phyloP scores from a whole-genome alignment of 2,797 vertebrate species.

The Meriones psammophilus region DNA sequence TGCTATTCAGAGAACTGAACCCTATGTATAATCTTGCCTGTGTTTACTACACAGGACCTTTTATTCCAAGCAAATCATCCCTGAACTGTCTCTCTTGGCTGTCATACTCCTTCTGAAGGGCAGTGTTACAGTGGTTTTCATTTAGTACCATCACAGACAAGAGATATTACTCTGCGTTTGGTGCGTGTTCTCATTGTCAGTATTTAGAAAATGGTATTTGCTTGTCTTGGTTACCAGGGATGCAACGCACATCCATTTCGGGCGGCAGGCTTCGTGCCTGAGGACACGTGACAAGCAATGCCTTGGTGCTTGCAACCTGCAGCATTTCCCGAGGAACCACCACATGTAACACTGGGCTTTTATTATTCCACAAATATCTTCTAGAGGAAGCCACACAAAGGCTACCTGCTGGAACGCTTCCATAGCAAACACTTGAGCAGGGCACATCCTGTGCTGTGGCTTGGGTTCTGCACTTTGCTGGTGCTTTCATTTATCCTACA shows the following conservation, averaged over 20 bases:
- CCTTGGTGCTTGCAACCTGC: not conserved
- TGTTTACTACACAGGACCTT: not conserved
- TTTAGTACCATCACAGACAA: constrained; percentile 79
- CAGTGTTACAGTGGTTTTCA: constrained; percentile 65
- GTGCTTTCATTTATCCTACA: not conserved
- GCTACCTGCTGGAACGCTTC: not conserved
- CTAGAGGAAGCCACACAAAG: not conserved
- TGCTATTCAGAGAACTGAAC: not conserved
- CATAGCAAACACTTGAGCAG: not conserved
- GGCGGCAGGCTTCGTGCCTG: not conserved
- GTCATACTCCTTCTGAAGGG: constrained; percentile 75
- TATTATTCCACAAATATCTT: not conserved
- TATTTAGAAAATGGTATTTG: constrained; percentile 85
- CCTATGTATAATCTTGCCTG: not conserved
- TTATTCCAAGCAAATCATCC: not conserved
- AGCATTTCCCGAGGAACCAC: not conserved
- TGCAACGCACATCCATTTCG: not conserved
- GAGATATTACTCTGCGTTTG: constrained; percentile 37
- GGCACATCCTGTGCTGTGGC: not conserved
- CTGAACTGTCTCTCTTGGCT: constrained; percentile 71
- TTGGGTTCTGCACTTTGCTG: not conserved
- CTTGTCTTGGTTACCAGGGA: constrained; percentile 80
- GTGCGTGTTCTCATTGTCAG: constrained; percentile 69
- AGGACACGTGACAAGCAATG: not conserved
- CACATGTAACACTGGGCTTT: not conserved